Evolutionary conservation across 1,140 invertebrate genomes (phyloP).

Genomic region (Piezodorus guildinii): DNA sequence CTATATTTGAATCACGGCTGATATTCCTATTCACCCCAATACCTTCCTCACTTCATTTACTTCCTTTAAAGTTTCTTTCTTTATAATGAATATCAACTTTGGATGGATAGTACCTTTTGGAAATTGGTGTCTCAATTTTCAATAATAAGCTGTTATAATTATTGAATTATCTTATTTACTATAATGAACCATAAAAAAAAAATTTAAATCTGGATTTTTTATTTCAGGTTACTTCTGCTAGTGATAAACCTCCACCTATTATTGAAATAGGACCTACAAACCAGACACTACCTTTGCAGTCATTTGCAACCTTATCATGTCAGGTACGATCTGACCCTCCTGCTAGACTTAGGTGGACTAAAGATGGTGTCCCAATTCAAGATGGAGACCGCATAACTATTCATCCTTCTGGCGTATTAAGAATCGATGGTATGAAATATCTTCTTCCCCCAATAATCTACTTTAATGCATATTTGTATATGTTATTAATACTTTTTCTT

Average conservation of each 20-base stretch:
- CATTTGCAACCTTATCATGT: slow-evolving; percentile 70
- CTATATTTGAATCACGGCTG: too few species aligned
- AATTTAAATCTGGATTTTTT: background rate
- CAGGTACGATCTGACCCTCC: slow-evolving; percentile 57
- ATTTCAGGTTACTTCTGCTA: slow-evolving; percentile 53
- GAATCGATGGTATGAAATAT: slow-evolving; percentile 56
- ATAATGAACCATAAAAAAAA: too few species aligned
- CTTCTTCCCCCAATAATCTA: background rate
- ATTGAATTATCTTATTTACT: too few species aligned
- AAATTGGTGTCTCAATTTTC: too few species aligned
- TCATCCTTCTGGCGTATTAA: slow-evolving; percentile 55
- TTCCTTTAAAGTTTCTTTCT: too few species aligned
- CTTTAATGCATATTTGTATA: background rate
- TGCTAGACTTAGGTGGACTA: slow-evolving; percentile 70
- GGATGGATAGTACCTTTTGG: too few species aligned
- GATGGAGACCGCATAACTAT: slow-evolving; percentile 42
- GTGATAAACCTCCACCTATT: slow-evolving; percentile 75
- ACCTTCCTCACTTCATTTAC: too few species aligned
- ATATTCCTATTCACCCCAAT: too few species aligned
- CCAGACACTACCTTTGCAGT: slow-evolving; percentile 73
- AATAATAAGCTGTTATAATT: too few species aligned
- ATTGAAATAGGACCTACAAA: slow-evolving; percentile 81
- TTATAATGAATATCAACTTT: too few species aligned
- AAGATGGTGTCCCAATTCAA: slow-evolving; percentile 51
- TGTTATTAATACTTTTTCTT: background rate